Conservation (phyloP, 2,888 invertebrate genomes). For the Pristionchus arcanus region DNA sequence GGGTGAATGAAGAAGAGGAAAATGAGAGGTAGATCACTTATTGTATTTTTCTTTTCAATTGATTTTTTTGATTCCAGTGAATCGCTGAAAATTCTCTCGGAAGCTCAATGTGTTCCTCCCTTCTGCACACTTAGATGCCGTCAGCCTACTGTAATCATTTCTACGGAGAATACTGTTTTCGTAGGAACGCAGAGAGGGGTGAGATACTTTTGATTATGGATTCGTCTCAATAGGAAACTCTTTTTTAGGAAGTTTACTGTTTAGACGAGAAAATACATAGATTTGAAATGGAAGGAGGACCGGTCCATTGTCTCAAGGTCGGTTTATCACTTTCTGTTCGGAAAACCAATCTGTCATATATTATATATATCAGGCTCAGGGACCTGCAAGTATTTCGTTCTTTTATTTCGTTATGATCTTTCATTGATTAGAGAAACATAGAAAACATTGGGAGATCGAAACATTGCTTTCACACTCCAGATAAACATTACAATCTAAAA, state of each 20-base stretch:
- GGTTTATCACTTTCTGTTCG: not conserved
- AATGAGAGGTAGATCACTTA: not conserved
- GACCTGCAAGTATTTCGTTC: too few species aligned
- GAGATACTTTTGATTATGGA: not conserved
- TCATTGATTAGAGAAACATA: too few species aligned
- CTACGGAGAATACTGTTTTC: not conserved
- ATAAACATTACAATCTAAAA: too few species aligned
- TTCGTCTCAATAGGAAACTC: not conserved
- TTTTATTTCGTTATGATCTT: too few species aligned
- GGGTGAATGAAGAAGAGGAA: not conserved
- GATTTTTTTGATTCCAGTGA: not conserved
- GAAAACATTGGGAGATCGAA: too few species aligned
- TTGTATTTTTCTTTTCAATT: not conserved
- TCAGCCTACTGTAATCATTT: not conserved
- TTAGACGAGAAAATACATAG: not conserved
- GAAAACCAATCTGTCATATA: too few species aligned
- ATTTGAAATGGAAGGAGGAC: not conserved
- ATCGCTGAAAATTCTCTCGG: not conserved
- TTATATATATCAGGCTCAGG: too few species aligned
- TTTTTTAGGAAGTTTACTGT: not conserved
- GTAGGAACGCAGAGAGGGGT: not conserved
- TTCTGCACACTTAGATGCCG: not conserved
- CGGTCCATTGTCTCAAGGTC: not conserved
- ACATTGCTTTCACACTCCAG: too few species aligned
- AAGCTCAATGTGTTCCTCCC: not conserved